Evolutionary conservation across 2,797 vertebrate genomes (phyloP).

Genomic region (Diplodus puntazzo): DNA sequence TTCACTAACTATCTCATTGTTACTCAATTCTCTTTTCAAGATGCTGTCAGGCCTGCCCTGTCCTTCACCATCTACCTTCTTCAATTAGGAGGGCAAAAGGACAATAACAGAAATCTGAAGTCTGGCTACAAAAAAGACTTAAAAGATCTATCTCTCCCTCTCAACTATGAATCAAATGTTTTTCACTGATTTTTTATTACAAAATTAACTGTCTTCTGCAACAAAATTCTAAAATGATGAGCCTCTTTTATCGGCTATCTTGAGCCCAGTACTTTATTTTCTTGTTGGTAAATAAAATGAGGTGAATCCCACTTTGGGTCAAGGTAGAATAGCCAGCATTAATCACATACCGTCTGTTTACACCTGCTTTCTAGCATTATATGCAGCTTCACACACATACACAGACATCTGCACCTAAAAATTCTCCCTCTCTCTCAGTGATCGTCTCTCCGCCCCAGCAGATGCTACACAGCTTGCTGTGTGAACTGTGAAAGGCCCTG

Average conservation of each 20-base stretch:
- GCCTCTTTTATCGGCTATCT: not conserved
- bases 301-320: conserved; percentile 6
- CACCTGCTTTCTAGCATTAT: not conserved
- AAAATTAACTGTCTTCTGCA: not conserved
- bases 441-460: conserved; percentile 40
- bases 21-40: conserved; percentile 10
- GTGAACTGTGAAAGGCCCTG: conserved; percentile 54
- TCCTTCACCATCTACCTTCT: not conserved
- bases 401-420: conserved; percentile 4
- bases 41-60: not conserved
- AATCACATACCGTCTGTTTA: conserved; percentile 3
- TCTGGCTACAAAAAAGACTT: not conserved
- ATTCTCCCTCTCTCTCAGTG: conserved; percentile 13
- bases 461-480: conserved; percentile 65
- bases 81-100: not conserved
- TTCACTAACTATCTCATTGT: conserved; percentile 10
- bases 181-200: not conserved
- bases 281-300: not conserved
- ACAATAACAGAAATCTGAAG: not conserved
- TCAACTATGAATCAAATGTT: not conserved
- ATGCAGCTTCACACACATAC: not conserved
- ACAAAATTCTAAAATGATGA: not conserved
- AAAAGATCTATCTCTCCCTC: not conserved
- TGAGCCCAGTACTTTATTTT: not conserved
- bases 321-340: conserved; percentile 10